phyloP scores from a whole-genome alignment of 35 echinoderm and acorn worm genomes.

The Heliocidaris tuberculata region DNA sequence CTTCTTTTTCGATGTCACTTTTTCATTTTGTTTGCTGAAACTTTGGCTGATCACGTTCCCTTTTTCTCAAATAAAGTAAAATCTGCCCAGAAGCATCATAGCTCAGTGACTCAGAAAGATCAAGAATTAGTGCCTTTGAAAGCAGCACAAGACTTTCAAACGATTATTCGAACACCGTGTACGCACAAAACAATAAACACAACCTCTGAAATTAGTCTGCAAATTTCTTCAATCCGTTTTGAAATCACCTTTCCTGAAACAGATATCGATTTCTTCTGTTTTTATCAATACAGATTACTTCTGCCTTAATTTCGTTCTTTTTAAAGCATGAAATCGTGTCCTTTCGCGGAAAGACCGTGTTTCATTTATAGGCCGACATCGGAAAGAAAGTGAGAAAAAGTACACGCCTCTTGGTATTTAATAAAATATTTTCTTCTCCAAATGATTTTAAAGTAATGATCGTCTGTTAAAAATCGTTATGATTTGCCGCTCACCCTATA shows the following conservation, averaged over 20 bases:
- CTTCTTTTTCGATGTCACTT: not conserved
- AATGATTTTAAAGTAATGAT: not conserved
- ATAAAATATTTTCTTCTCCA: not conserved
- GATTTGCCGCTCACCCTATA: not conserved
- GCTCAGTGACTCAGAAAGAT: no score
- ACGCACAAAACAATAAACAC: not conserved
- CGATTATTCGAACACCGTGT: no score
- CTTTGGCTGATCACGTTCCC: not conserved
- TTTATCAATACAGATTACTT: not conserved
- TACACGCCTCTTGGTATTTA: not conserved
- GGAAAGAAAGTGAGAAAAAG: not conserved
- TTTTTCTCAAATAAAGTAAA: not conserved
- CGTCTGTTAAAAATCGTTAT: not conserved
- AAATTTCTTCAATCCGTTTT: not conserved
- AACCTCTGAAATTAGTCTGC: not conserved
- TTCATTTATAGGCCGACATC: not conserved
- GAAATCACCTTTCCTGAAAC: not conserved
- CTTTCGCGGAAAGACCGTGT: not conserved
- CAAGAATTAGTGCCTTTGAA: no score
- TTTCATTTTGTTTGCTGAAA: not conserved
- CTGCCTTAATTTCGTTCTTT: constrained; percentile 1
- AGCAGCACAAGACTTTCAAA: no score
- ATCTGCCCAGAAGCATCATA: no score
- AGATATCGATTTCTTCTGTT: not conserved
- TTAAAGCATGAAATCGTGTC: not conserved